Evolutionary conservation across 2,113 vertebrate species (phyloP).

Genomic region (Chamaea fasciata): DNA sequence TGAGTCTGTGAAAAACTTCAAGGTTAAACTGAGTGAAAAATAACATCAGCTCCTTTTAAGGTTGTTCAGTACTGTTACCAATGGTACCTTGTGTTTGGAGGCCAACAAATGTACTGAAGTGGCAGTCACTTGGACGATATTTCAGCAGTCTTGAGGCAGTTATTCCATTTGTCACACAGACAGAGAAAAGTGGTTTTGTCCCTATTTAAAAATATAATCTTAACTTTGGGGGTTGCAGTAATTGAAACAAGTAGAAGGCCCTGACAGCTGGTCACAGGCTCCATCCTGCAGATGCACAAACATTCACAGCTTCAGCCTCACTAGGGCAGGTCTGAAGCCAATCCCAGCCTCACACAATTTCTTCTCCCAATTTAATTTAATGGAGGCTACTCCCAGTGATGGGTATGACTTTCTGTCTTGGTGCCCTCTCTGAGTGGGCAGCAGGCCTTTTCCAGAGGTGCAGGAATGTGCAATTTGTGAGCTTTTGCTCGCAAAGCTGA

Average conservation of each 20-base stretch:
- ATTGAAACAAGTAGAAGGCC: not conserved
- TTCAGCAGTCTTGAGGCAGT: not conserved
- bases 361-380: not conserved
- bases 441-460: not conserved
- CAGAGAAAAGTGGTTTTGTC: not conserved
- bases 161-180: not conserved
- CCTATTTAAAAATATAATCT: not conserved
- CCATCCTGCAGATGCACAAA: rapidly evolving
- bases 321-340: not conserved
- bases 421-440: not conserved
- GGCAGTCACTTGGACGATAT: not conserved
- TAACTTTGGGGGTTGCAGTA: not conserved
- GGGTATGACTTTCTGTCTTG: rapidly evolving
- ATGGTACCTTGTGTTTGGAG: not conserved
- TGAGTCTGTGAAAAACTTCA: not conserved
- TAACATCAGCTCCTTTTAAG: not conserved
- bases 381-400: not conserved
- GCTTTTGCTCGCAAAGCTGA: not conserved
- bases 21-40: not conserved
- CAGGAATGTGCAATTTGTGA: not conserved
- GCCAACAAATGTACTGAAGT: not conserved
- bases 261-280: not conserved
- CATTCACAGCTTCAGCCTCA: not conserved
- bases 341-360: not conserved
- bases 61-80: not conserved